Evolutionary conservation across 2,888 invertebrate species (phyloP), one percentile per base, ranked within the genome.

Genomic region (Eristalinus aeneus): DNA sequence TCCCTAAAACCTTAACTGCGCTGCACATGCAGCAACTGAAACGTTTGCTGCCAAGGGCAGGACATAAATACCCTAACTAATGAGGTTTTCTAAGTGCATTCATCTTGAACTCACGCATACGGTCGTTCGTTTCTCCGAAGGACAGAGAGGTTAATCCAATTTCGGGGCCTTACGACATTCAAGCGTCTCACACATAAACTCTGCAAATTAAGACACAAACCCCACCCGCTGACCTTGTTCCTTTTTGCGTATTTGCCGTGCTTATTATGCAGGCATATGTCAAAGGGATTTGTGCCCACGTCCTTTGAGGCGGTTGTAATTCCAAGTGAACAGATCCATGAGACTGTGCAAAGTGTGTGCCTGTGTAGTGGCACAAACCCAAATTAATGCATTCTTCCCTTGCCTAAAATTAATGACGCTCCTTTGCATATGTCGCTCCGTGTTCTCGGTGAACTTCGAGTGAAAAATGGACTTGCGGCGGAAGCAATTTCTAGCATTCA

Each of bases 401-500:
- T 34, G 10, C 36, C 61, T 53, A 46, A 83, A 74, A 73, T 83
- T 74, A 78, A 74, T 69, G 36, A 39, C 46, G 36, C 53, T 69
- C 53, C 63, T 78, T 74, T 78, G 73, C 78, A 78, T 74, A 84
- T 75, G 39, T 46, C 72, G 1, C 36, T 83, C 46, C 39, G 22
- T 71, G 65, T 76, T n/a, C 72, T 58, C 34, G 68, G 5, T n/a
- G 16, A 9, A 23, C 16, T 12, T 22, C 12, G 34, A 27, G 1
- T 32, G 60, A 6, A 65, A 65, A 78, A 74, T 31, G 69, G 64
- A 61, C 71, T 72, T 46, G 46, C 46, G 46, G 58, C 36, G 53
- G 71, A 67, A 53, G 34, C 67, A 72, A 73, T 79, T 71, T 46
- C 58, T 20, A 65, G 31, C 32, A 75, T 80, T 80, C 75, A 85